These are phyloP conservation scores for Lissocephala sabroskyi DNA, from an alignment of 2,888 invertebrate species.

Conservation along the genomic window DNA sequence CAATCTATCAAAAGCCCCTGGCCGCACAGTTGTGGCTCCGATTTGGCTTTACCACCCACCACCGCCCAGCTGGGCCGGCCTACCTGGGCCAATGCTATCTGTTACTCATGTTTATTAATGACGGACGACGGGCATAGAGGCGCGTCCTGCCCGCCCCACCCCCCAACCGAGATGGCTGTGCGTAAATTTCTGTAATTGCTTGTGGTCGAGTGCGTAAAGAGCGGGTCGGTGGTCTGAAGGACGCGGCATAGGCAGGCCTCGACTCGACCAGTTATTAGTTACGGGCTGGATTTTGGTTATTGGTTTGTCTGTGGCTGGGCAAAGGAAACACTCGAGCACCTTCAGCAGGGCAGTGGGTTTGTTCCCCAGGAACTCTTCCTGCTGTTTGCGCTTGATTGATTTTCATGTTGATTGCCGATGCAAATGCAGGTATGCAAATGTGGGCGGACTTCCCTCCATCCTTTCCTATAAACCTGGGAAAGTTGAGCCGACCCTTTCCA, in stretches of 20 bases:
- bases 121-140: conserved; percentile 33
- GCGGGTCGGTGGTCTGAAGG: background rate
- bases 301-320: conserved; percentile 15
- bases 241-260: too few species aligned
- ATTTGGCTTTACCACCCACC: conserved; percentile 27
- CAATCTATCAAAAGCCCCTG: conserved; percentile 53
- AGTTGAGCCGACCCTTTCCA: background rate
- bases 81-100: conserved; percentile 8
- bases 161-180: too few species aligned
- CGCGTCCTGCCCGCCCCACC: too few species aligned
- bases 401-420: conserved; percentile 52
- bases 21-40: conserved; percentile 33
- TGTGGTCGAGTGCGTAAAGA: conserved; percentile 45
- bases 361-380: too few species aligned
- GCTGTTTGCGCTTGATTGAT: conserved; percentile 57
- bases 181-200: conserved; percentile 59
- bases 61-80: conserved; percentile 14
- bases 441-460: too few species aligned
- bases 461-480: too few species aligned
- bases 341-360: conserved; percentile 18
- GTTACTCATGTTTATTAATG: conserved; percentile 55
- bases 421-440: conserved; percentile 29
- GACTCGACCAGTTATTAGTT: conserved; percentile 46
- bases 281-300: conserved; percentile 36
- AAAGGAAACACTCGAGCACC: conserved; percentile 36